A percentile compares a stretch with the other conserved stretches of the same genome.
These are phyloP conservation scores for Anaspis maculata DNA, from an alignment of 2,888 invertebrate species.

Conservation along the genomic window DNA sequence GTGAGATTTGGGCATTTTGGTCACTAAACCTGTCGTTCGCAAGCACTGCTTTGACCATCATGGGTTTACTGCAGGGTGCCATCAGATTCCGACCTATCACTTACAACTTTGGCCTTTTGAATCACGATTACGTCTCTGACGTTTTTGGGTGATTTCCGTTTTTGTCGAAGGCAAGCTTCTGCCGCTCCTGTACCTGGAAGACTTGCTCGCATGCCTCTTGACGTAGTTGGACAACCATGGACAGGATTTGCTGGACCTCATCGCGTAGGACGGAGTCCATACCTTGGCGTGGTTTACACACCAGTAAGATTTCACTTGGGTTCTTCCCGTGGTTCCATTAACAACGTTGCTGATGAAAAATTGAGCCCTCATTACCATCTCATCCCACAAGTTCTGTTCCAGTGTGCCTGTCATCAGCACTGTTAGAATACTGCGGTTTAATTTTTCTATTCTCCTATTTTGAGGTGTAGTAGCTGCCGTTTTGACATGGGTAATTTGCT, in stretches of 20 bases:
- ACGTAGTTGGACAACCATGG: not conserved
- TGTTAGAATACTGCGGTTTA: slow-evolving; percentile 23
- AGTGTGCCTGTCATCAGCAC: slow-evolving; percentile 16
- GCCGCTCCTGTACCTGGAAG: not conserved
- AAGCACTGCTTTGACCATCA: not conserved
- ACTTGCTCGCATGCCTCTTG: not conserved
- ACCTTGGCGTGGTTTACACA: not conserved
- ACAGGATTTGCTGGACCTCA: not conserved
- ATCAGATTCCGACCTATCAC: not conserved
- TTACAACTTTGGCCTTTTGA: not conserved
- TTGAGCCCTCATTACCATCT: slow-evolving; percentile 24
- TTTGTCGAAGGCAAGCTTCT: not conserved
- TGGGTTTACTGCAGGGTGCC: not conserved
- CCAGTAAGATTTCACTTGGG: not conserved
- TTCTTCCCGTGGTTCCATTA: not conserved
- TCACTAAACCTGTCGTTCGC: not conserved
- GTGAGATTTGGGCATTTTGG: not conserved
- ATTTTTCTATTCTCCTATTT: slow-evolving; percentile 31
- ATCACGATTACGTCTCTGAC: not conserved
- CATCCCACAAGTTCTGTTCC: slow-evolving; percentile 29
- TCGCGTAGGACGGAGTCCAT: not conserved
- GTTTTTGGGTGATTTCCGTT: not conserved
- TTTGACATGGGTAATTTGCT: slow-evolving; percentile 22
- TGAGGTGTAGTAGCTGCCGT: slow-evolving; percentile 26
- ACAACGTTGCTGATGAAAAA: slow-evolving; percentile 19